phyloP scores from a whole-genome alignment of 2,797 vertebrate genomes.

The Ptychadena robeensis region DNA sequence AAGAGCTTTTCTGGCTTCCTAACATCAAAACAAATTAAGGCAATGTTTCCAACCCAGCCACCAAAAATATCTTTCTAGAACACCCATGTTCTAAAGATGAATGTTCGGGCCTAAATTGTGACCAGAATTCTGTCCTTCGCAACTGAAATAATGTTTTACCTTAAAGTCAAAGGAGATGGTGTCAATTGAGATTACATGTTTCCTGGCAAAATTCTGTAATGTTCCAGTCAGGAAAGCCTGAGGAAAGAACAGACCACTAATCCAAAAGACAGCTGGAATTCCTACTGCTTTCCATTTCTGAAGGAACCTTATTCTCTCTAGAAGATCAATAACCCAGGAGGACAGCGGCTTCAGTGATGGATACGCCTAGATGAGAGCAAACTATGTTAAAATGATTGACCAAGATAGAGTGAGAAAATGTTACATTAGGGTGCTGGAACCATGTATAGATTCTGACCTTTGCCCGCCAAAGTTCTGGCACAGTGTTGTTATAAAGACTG shows the following conservation, averaged over 20 bases:
- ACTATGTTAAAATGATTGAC: background rate
- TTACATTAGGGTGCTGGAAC: background rate
- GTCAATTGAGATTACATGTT: slow-evolving; percentile 81
- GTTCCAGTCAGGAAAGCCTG: slow-evolving; percentile 92
- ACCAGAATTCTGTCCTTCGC: too few relatives aligned
- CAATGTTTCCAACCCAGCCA: too few relatives aligned
- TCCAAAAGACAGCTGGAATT: slow-evolving; percentile 89
- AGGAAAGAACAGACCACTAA: slow-evolving; percentile 91
- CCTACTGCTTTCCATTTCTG: slow-evolving; percentile 81
- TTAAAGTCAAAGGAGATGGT: slow-evolving; percentile 85
- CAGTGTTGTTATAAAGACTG: slow-evolving; percentile 86
- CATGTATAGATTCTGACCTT: slow-evolving; percentile 71
- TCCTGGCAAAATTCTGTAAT: slow-evolving; percentile 88
- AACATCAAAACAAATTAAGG: too few relatives aligned
- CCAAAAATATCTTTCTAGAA: too few relatives aligned
- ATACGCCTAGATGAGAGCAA: slow-evolving; percentile 77
- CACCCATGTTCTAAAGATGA: too few relatives aligned
- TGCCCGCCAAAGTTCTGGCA: slow-evolving; percentile 86
- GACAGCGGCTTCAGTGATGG: slow-evolving; percentile 88
- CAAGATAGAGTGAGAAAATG: background rate
- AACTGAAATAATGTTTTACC: too few relatives aligned
- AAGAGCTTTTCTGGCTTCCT: too few relatives aligned
- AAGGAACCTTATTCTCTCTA: slow-evolving; percentile 83
- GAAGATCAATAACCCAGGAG: slow-evolving; percentile 87
- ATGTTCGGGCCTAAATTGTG: too few relatives aligned